phyloP scores from a whole-genome alignment of 2,113 vertebrate genomes.

The Gymnogyps californianus region DNA sequence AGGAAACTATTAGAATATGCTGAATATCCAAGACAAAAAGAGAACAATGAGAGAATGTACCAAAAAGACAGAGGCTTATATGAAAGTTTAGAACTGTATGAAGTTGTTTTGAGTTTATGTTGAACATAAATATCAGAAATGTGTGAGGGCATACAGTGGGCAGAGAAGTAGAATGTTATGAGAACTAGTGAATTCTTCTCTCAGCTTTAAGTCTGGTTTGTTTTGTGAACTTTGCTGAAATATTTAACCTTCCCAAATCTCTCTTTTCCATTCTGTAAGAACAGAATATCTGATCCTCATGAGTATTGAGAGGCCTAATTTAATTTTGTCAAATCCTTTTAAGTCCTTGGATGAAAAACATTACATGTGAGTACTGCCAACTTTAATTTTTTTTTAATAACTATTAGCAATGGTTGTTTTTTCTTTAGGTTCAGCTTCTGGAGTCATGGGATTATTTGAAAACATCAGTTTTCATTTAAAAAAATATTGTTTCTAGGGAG shows the following conservation, averaged over 20 bases:
- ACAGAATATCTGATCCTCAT: background rate
- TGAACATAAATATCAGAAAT: background rate
- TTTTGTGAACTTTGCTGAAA: background rate
- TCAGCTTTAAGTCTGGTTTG: background rate
- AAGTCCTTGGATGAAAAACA: background rate
- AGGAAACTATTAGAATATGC: background rate
- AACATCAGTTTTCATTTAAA: background rate
- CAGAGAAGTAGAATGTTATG: background rate
- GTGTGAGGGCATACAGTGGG: background rate
- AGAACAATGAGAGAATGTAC: background rate
- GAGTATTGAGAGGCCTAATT: background rate
- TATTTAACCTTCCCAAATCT: background rate
- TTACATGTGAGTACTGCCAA: background rate
- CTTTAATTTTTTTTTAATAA: background rate
- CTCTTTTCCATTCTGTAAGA: background rate
- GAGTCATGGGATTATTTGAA: background rate
- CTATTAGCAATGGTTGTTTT: background rate
- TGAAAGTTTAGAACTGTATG: background rate
- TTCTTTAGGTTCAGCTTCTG: background rate
- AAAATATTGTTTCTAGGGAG: rapidly evolving
- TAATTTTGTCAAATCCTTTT: constrained; percentile 16
- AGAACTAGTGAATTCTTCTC: background rate
- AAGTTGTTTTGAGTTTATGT: background rate
- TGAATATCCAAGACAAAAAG: background rate
- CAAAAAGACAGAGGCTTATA: background rate